Evolutionary conservation across 2,797 vertebrate genomes (phyloP), one percentile per base, ranked within the genome.

Genomic region (Amphiprion clarkii): DNA sequence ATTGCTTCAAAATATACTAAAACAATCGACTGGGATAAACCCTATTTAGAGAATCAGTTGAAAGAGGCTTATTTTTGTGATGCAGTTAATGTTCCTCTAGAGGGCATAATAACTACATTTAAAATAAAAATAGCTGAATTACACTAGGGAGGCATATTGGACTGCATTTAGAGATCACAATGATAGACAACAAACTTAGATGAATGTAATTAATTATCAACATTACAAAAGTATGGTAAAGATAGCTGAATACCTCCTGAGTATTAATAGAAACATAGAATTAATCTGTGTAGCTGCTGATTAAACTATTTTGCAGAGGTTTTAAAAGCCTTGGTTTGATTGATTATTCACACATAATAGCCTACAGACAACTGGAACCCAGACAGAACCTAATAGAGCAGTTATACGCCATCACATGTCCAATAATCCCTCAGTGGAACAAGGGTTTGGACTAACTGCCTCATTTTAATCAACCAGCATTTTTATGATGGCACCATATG

Each of bases 41-140:
- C 11, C 8, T 4, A 13, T 23, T 8, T 2, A 25, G 5, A 39
- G 17, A 9, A 49, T 27, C 14, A 54, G 51, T 5, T 33, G 0
- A 6, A 36, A 33, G 0, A 0, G 1, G 4, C 46, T 29, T 59
- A 23, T 63, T 67, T 59, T 23, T 82, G 85, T 59, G 51, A 70
- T 87, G 61, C 29, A 67, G 46, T 25, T 13, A 53, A 66, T 76
- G n/a, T 23, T 74, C 88, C 89, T 82, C 77, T 92, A 91, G 92
- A 87, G 87, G 89, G 89, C 85, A 40, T 5, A 69, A 62, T 61
- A 74, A 83, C 80, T 76, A 67, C 80, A 83, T 61, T 44, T 46
- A 33, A 67, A 67, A 46, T 1, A 29, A 33, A 62, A 51, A 3
- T 29, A 64, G 33, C n/a, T 27, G n/a, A 51, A 31, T 6, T 3